Evolutionary conservation across 2,113 vertebrate genomes (phyloP).

Genomic region (Stigmatopora argus): DNA sequence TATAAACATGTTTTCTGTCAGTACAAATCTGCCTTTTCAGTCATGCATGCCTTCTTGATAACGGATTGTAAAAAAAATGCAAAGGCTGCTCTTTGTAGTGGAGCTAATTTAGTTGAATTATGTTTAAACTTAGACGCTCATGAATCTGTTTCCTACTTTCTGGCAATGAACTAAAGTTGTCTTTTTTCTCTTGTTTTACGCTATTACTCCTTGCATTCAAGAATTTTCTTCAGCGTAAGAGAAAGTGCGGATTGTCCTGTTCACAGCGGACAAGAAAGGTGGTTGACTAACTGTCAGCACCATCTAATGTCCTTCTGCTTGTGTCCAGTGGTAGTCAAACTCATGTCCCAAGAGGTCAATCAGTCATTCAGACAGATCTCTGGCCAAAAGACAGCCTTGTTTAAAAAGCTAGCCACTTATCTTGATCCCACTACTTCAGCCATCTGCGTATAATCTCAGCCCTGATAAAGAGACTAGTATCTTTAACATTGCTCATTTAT

Average conservation of each 20-base stretch:
- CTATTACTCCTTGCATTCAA: slow-evolving; percentile 7
- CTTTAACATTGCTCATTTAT: background rate
- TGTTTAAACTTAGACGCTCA: background rate
- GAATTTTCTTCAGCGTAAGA: slow-evolving; percentile 17
- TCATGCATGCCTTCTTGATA: slow-evolving; percentile 26
- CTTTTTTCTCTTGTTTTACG: slow-evolving; percentile 10
- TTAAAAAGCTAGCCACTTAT: slow-evolving; percentile 16
- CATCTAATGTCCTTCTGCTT: slow-evolving; percentile 38
- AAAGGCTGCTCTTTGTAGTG: slow-evolving; percentile 23
- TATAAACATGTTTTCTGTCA: slow-evolving; percentile 60
- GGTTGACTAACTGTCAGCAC: slow-evolving; percentile 54
- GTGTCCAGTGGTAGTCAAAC: slow-evolving; percentile 39
- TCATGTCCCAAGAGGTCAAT: slow-evolving; percentile 45
- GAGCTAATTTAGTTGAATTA: slow-evolving; percentile 36
- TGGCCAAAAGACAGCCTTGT: slow-evolving; percentile 21
- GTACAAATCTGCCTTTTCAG: slow-evolving; percentile 56
- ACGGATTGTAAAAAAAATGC: slow-evolving; percentile 35
- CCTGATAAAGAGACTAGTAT: background rate
- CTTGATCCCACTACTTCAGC: slow-evolving; percentile 23
- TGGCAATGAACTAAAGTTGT: slow-evolving; percentile 4
- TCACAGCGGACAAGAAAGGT: slow-evolving; percentile 43
- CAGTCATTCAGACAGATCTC: slow-evolving; percentile 41
- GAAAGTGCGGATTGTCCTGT: slow-evolving; percentile 42
- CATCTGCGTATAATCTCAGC: slow-evolving; percentile 12
- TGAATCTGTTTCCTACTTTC: slow-evolving; percentile 13